Evolutionary conservation across 2,113 vertebrate genomes (phyloP), one percentile per base, ranked within the genome.

Genomic region (Macrotus californicus): DNA sequence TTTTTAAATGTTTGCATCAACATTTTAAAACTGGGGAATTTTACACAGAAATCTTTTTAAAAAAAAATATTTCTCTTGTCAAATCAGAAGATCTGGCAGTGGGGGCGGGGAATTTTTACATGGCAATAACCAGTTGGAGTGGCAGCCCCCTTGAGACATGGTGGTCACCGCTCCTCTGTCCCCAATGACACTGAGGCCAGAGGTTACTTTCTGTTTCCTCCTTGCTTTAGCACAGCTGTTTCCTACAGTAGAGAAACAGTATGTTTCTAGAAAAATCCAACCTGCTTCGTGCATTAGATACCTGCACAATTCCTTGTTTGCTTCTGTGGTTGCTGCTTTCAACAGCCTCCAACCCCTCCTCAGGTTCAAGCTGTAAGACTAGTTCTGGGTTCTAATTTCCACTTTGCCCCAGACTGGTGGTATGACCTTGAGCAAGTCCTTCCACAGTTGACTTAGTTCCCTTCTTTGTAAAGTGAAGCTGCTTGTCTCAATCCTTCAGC

Each of bases 21-120:
- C 67, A 82, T 86, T 91, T 93, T 85, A 43, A 77, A 91, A 77
- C 31, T 41, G n/a, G 36, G 46, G 34, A 41, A 59, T 61, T 91
- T 95, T 64, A 88, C 43, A 75, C 16, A 72, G 90, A 87, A 76
- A 50, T 34, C 29, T 34, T 73, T 89, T 26, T 7, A 70, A 61
- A 61, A 61, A 36, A 21, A 14, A 12, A 29, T 79, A 69, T 48
- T 80, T 90, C 22, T 41, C 66, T 81, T 84, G 14, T 59, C 41
- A 39, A 34, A 89, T 88, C 56, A 19, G 41, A 73, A 89, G 66
- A 90, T 52, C 89, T 80, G 54, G 18, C 22, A 39, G 31, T 21
- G 50, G 3, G 24, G 24, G 36, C 24, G 2, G 11, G 7, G 46
- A 64, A 75, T 24, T 41, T 48, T 66, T 61, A 52, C 54, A 34